A percentile compares a stretch with the other conserved stretches of the same genome.
phyloP scores from a whole-genome alignment of 2,888 invertebrate species.

The Xestobium rufovillosum region DNA sequence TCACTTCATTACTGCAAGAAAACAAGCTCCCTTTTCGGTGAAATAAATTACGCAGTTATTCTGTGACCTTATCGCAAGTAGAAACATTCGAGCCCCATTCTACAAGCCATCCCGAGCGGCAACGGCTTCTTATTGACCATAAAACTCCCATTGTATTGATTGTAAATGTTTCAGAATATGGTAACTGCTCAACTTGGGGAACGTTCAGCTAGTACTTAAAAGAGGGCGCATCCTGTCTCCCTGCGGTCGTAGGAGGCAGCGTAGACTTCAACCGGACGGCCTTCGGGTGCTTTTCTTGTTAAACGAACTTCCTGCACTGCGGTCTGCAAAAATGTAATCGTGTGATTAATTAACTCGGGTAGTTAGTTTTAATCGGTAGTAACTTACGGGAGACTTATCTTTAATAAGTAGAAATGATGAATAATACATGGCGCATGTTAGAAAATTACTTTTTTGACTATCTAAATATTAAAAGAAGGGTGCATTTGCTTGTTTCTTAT shows the following conservation, averaged over 20 bases:
- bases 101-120: slow-evolving; percentile 39
- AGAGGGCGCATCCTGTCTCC: slow-evolving; percentile 28
- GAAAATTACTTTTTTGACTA: too few species aligned
- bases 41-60: slow-evolving; percentile 23
- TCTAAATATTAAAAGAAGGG: too few species aligned
- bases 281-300: background rate
- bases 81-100: slow-evolving; percentile 41
- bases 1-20: slow-evolving; percentile 8
- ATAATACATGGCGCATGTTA: too few species aligned
- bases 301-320: too few species aligned
- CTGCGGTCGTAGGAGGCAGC: slow-evolving; percentile 6
- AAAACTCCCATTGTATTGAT: slow-evolving; percentile 46
- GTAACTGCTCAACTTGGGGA: slow-evolving; percentile 26
- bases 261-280: slow-evolving; percentile 12
- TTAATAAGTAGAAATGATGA: too few species aligned
- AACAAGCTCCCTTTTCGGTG: slow-evolving; percentile 13
- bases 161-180: slow-evolving; percentile 36
- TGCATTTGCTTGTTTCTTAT: too few species aligned
- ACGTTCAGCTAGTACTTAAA: slow-evolving; percentile 28
- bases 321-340: too few species aligned
- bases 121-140: slow-evolving; percentile 44
- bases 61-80: slow-evolving; percentile 30
- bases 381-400: too few species aligned
- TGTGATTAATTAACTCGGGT: too few species aligned
- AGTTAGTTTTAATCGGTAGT: too few species aligned